Base-by-base conservation (phyloP, 2,113 vertebrate species). In the Phaetusa simplex region DNA sequence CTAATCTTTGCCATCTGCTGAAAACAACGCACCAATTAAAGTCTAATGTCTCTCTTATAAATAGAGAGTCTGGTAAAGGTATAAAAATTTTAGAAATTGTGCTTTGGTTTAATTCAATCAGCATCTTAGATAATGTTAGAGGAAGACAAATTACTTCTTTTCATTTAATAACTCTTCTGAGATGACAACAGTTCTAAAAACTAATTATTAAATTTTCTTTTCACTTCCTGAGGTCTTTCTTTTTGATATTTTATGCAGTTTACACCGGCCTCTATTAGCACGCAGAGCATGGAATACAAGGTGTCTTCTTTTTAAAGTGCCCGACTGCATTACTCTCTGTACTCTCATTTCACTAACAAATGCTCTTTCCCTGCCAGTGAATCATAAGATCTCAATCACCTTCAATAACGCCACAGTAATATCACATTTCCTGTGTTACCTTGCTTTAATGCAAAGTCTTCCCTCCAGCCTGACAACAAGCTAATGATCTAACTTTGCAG, bases 341-440 rank as follows among this genome's bases (percentile, higher is more conserved):
- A 36, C 36, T 61, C 23, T 86, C 34, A 90, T 92, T 82, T 96
- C 81, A 87, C 65, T 87, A 72, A 79, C 49, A 94, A 94, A 83
- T 70, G 72, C 62, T 93, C 40, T 80, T 78, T 79, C 49, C 56
- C 34, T 87, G 56, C 30, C 65, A 58, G 15, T 85, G 93, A 82
- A 83, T 91, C 34, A 16, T 76, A 82, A 92, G 70, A 52, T 80
- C 91, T 91, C 84, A 73, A 34, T 80, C 83, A 87, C 62, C 26
- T 42, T 86, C 73, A 85, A 66, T 53, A 95, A 81, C n/a, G 62
- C 59, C 20, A 11, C 32, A 85, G 70, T 40, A 74, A 70, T 43
- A 77, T 42, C 62, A 53, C 6, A 3, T 77, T 89, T 72, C 73
- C 66, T 59, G 8, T 34, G 14, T 61, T 95, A 62, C 47, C 24